A percentile compares a stretch with the other conserved stretches of the same genome.
Evolutionary conservation across 2,888 invertebrate genomes (phyloP).

Genomic region (Parnassius glacialis): DNA sequence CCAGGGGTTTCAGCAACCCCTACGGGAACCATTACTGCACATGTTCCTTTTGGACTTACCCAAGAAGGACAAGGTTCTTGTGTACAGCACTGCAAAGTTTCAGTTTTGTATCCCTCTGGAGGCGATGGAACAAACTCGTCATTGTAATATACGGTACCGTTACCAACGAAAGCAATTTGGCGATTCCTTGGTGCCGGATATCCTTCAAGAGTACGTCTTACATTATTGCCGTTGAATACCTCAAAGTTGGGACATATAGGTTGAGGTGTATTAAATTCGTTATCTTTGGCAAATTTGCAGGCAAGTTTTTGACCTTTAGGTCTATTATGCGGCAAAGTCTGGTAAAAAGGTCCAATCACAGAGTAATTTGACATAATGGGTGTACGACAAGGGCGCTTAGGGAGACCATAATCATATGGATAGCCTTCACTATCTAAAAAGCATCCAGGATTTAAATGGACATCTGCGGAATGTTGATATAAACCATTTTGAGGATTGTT

Average conservation of each 20-base stretch:
- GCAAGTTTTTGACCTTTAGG: conserved; percentile 78
- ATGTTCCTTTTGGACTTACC: conserved; percentile 75
- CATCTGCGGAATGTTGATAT: conserved; percentile 86
- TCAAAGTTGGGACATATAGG: conserved; percentile 68
- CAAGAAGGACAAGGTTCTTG: conserved; percentile 71
- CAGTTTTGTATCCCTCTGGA: conserved; percentile 85
- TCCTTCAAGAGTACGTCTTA: conserved; percentile 90
- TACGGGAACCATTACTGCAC: conserved; percentile 76
- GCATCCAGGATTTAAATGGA: conserved; percentile 87
- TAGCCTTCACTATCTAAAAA: conserved; percentile 90
- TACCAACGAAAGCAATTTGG: conserved; percentile 73
- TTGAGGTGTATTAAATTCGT: conserved; percentile 66
- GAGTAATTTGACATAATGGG: conserved; percentile 72
- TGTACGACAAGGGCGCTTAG: conserved; percentile 81
- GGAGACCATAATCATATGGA: conserved; percentile 88
- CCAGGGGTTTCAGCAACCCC: conserved; percentile 68
- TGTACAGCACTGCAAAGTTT: conserved; percentile 73
- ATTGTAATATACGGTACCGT: conserved; percentile 72
- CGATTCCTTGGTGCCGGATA: conserved; percentile 84
- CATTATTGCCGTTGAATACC: conserved; percentile 74
- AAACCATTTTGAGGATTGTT: conserved; percentile 70
- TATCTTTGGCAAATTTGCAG: conserved; percentile 75
- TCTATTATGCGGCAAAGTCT: conserved; percentile 89
- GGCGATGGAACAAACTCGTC: conserved; percentile 85
- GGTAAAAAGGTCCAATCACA: conserved; percentile 82